These are phyloP conservation scores for Thalassoma bifasciatum DNA, from an alignment of 2,113 vertebrate genomes.

Conservation along the genomic window DNA sequence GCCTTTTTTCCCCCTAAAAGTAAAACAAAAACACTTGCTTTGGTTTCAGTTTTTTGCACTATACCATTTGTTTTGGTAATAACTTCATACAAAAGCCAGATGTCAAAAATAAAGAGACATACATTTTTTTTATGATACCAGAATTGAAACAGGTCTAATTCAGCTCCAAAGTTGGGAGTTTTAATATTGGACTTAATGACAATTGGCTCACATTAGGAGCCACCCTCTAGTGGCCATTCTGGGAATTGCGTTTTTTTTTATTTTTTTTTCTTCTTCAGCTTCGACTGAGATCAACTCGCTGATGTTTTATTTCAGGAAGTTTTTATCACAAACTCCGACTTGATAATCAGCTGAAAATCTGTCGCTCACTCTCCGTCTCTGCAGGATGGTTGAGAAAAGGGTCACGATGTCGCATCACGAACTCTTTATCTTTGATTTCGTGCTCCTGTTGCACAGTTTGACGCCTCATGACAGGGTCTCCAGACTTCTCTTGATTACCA, in stretches of 20 bases:
- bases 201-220: no score
- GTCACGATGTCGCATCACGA: constrained; percentile 33
- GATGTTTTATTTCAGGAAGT: constrained; percentile 1
- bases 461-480: constrained; percentile 9
- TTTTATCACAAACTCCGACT: constrained; percentile 9
- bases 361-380: constrained; percentile 37
- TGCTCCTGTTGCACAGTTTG: not conserved
- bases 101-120: no score
- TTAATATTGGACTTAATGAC: no score
- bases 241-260: not conserved
- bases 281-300: not conserved
- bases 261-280: no score
- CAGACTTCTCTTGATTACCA: constrained; percentile 57
- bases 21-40: no score
- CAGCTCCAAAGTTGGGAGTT: no score
- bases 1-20: no score
- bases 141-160: no score
- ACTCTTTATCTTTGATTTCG: not conserved
- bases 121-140: no score
- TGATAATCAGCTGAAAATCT: constrained; percentile 26
- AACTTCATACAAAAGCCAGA: no score
- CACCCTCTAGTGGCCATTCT: not conserved
- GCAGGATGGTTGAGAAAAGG: not conserved
- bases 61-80: no score
- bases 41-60: no score